Conservation (phyloP, 2,113 vertebrate genomes). For the Colaptes auratus region DNA sequence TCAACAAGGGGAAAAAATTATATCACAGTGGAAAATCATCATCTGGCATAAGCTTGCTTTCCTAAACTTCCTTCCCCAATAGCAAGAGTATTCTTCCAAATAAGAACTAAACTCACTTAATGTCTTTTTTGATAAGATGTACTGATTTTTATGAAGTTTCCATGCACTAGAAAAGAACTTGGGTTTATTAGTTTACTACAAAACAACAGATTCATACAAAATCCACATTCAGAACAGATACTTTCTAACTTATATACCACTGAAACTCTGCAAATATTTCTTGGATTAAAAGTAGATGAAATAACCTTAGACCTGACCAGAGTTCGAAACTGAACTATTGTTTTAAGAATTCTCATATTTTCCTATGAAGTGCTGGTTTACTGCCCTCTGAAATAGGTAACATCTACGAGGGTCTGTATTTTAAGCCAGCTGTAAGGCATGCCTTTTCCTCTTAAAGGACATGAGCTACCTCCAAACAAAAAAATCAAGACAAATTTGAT, state of each 20-base stretch:
- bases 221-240: neutral
- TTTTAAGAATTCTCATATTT: neutral
- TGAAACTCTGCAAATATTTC: neutral
- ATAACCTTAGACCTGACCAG: neutral
- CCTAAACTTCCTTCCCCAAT: neutral
- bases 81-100: neutral
- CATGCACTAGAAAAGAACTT: neutral
- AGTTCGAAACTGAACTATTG: neutral
- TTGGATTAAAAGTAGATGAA: neutral
- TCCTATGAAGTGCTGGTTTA: neutral
- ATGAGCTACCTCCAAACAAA: neutral
- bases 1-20: constrained; percentile 28
- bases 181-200: neutral
- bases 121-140: neutral
- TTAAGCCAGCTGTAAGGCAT: neutral
- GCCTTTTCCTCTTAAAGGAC: neutral
- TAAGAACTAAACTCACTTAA: neutral
- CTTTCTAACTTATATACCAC: neutral
- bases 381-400: neutral
- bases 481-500: neutral
- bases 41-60: neutral
- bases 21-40: constrained; percentile 28
- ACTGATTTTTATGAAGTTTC: neutral
- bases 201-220: neutral
- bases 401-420: neutral